These are phyloP conservation scores for Apis cerana DNA, from an alignment of 1,140 invertebrate species.

Conservation along the genomic window DNA sequence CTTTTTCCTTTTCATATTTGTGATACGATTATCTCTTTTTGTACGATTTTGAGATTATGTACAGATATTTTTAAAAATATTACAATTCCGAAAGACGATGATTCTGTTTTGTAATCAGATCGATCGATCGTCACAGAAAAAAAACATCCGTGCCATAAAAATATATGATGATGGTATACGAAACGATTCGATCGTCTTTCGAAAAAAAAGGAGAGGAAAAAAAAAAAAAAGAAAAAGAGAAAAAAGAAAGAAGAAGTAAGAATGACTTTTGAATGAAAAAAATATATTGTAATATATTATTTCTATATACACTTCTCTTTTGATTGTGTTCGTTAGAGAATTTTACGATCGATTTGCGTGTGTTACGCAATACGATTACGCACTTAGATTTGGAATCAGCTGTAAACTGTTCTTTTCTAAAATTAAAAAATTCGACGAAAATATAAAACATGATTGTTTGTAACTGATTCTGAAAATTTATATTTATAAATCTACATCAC, in stretches of 20 bases:
- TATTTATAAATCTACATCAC: conserved; percentile 18
- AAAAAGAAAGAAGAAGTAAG: not conserved
- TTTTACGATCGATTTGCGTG: conserved; percentile 15
- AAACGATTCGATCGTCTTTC: conserved; percentile 38
- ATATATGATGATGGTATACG: conserved; percentile 7
- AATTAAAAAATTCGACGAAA: not conserved
- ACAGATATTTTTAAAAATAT: conserved; percentile 58
- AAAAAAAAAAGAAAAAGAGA: not conserved
- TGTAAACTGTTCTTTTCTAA: conserved; percentile 17
- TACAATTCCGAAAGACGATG: conserved; percentile 27
- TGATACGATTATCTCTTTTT: not conserved
- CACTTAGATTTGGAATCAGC: conserved; percentile 39
- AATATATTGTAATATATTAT: conserved; percentile 50
- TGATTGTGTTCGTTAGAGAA: conserved; percentile 40
- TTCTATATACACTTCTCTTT: conserved; percentile 42
- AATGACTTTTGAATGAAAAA: not conserved
- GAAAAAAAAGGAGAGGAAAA: not conserved
- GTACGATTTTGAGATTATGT: conserved; percentile 43
- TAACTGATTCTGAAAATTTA: conserved; percentile 52
- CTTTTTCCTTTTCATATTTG: not conserved
- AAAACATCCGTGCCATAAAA: conserved; percentile 36
- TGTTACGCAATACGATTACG: not conserved
- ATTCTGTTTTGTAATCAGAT: conserved; percentile 25
- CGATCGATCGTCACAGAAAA: not conserved
- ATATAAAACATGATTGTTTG: conserved; percentile 15